phyloP scores from a whole-genome alignment of 2,113 vertebrate species.

The Ivindomyrus marchei region DNA sequence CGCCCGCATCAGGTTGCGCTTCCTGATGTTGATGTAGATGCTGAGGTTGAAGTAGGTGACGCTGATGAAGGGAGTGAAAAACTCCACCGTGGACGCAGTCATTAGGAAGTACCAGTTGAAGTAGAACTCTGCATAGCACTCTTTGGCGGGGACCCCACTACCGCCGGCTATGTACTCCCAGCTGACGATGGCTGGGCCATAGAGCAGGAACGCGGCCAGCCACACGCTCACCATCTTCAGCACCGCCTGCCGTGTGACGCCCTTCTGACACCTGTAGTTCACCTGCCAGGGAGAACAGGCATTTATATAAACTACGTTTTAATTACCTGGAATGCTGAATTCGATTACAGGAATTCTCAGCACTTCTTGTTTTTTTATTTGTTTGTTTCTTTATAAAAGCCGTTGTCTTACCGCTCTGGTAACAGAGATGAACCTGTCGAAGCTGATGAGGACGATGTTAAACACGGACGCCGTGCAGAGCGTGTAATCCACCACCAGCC shows the following conservation, averaged over 20 bases:
- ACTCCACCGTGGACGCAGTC: constrained; percentile 62
- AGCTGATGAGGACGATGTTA: constrained; percentile 69
- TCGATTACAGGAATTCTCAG: not conserved
- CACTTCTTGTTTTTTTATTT: too few species aligned
- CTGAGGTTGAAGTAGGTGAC: constrained; percentile 64
- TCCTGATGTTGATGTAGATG: constrained; percentile 67
- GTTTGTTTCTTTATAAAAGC: not conserved
- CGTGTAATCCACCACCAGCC: constrained; percentile 63
- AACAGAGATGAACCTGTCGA: constrained; percentile 62
- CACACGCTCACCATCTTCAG: constrained; percentile 60
- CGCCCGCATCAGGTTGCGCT: constrained; percentile 43
- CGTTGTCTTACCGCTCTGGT: constrained; percentile 54
- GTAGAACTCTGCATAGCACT: constrained; percentile 67
- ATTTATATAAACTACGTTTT: not conserved
- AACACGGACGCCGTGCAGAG: constrained; percentile 64
- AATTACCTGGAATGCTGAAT: not conserved
- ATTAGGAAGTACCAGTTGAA: constrained; percentile 70
- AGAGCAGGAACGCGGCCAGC: constrained; percentile 64
- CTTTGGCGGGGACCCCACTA: constrained; percentile 52
- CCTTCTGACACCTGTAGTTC: constrained; percentile 64
- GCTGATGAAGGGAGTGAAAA: constrained; percentile 66
- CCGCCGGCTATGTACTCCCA: constrained; percentile 60
- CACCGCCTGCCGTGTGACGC: constrained; percentile 50
- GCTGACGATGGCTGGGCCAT: constrained; percentile 61
- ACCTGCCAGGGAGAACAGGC: constrained; percentile 38